Evolutionary conservation across 2,797 vertebrate species (phyloP), one percentile per base, ranked within the genome.

Genomic region (Erethizon dorsatum): DNA sequence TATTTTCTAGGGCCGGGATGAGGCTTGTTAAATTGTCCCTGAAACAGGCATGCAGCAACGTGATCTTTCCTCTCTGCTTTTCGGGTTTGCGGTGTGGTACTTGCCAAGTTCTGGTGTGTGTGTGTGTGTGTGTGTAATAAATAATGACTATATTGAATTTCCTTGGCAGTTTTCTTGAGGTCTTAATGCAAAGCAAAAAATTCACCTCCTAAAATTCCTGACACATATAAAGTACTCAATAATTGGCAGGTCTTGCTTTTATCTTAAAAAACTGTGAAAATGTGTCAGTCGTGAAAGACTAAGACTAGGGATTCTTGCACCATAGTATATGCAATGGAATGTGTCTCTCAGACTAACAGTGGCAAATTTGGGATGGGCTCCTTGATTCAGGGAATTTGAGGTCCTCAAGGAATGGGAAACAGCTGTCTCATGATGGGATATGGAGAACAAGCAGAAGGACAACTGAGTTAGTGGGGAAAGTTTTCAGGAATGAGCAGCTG

Each of bases 261-360:
- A 20, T 37, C 2, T 67, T 69, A 65, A 37, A 20, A n/a, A 18
- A 20, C 17, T 20, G 67, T 14, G 33, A 37, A n/a, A n/a, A 15
- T 8, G n/a, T 20, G 17, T 69, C 2, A 33, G 18, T 20, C 0
- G 10, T 17, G 17, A 69, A 8, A 18, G 2, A 18, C 15, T 8
- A 18, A 37, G 15, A 37, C n/a, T 0, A 2, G 15, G 3, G 33
- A 37, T 18, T 7, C n/a, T 65, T 37, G 67, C n/a, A 20, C 33
- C 9, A 9, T n/a, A 2, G 7, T 18, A 8, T 18, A 9, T 5
- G 3, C 67, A 20, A 37, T 3, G n/a, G 20, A 17, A 28, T 15
- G n/a, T 4, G 65, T 8, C 31, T 67, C 65, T n/a, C 33, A 3
- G 65, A n/a, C 31, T 65, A 13, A 65, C 59, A 28, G 28, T 2